Evolutionary conservation across 1,140 invertebrate species (phyloP), one percentile per base, ranked within the genome.

Genomic region (Cotesia vestalis): DNA sequence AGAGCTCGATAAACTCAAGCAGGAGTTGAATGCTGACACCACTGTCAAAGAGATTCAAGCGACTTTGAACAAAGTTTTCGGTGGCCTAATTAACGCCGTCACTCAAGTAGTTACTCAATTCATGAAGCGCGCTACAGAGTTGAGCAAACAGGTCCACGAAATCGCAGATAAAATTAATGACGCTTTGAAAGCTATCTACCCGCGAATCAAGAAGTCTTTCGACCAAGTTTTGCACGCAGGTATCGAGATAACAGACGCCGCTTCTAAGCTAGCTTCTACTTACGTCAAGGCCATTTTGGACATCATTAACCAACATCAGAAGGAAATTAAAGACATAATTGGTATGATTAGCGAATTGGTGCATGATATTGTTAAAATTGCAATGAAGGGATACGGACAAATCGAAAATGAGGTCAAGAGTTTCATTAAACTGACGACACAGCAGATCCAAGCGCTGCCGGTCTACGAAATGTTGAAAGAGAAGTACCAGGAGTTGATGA

Each of bases 1-100:
- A 0, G 91, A 93, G 80, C 38, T 92, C 1, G 83, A 88, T 9
- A 89, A 90, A 73, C 76, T 94, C 3, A 85, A 89, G 51, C 82
- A 90, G 4, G 93, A 94, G 77, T 81, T 94, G 0, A 81, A 89
- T 34, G 87, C 87, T 27, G 93, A 94, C 77, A 89, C 92, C 68
- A 87, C 89, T 1, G 76, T 94, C 38, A 89, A 91, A 76, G 89
- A 92, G 71, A 86, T 92, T 12, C 87, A 88, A n/a, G 88, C 91
- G 46, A 83, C 87, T n/a, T 78, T 91, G 88, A 83, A 87, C 66
- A 86, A 87, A 35, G 78, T 89, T 1, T 85, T 90, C 4, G 86
- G 83, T 40, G 75, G 77, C 2, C 0, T 86, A 0, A 78, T 85
- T 36, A 63, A 83, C 9, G 85, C 87, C 4, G 4, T 90, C 0